phyloP scores from a whole-genome alignment of 2,113 vertebrate genomes.

The Neofelis nebulosa region DNA sequence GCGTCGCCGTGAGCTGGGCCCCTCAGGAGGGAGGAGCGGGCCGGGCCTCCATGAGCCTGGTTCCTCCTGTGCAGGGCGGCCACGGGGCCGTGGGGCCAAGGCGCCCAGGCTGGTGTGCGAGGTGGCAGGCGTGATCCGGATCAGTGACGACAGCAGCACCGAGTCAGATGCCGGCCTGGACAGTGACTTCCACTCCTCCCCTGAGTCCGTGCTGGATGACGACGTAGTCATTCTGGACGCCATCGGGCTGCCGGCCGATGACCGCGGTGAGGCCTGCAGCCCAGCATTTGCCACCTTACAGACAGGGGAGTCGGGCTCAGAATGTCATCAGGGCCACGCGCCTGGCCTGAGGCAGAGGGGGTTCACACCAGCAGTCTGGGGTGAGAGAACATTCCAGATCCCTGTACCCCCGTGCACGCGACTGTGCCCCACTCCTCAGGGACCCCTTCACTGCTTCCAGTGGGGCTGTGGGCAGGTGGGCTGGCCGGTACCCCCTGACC shows the following conservation, averaged over 20 bases:
- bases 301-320: not conserved
- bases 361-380: not conserved
- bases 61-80: slow-evolving; percentile 86
- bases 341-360: not conserved
- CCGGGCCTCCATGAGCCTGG: not conserved
- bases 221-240: slow-evolving; percentile 93
- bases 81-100: slow-evolving; percentile 88
- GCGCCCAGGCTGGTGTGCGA: slow-evolving; percentile 84
- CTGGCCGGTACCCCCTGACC: not conserved
- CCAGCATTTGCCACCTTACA: accelerated
- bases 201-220: slow-evolving; percentile 92
- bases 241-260: slow-evolving; percentile 40
- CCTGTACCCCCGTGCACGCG: no score
- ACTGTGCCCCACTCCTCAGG: not conserved
- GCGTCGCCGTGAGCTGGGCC: not conserved
- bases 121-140: slow-evolving; percentile 87
- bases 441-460: not conserved
- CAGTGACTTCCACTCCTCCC: slow-evolving; percentile 97
- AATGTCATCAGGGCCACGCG: accelerated
- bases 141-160: slow-evolving; percentile 96
- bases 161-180: slow-evolving; percentile 94
- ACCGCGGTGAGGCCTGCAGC: slow-evolving; percentile 68
- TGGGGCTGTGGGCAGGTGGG: not conserved
- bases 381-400: not conserved
- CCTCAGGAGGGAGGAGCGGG: not conserved